A percentile compares a stretch with the other conserved stretches of the same genome.
phyloP scores from a whole-genome alignment of 2,888 invertebrate species.

The Lithophane leautieri region DNA sequence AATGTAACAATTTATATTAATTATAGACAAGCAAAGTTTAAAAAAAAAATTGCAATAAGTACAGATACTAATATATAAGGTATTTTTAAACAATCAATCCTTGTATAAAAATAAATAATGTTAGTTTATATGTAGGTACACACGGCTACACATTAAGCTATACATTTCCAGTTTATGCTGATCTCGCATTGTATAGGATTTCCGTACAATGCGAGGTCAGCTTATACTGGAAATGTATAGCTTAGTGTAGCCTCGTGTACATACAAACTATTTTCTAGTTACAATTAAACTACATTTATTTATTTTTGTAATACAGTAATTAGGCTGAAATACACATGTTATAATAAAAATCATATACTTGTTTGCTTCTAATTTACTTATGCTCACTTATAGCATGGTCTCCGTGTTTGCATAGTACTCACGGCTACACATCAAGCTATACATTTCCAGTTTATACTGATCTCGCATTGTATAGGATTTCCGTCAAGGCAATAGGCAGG shows the following conservation, averaged over 20 bases:
- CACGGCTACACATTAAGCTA: no score
- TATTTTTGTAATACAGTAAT: slow-evolving; percentile 23
- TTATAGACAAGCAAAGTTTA: slow-evolving; percentile 28
- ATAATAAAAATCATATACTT: background rate
- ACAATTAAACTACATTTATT: slow-evolving; percentile 37
- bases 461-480: no score
- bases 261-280: slow-evolving; percentile 1
- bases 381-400: background rate
- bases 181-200: no score
- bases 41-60: slow-evolving; percentile 33
- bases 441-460: no score
- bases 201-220: no score
- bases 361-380: slow-evolving; percentile 6
- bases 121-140: slow-evolving; percentile 23
- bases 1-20: slow-evolving; percentile 30
- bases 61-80: slow-evolving; percentile 30
- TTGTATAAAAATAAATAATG: slow-evolving; percentile 41
- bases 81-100: slow-evolving; percentile 17
- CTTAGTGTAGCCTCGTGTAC: no score
- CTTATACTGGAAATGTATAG: no score
- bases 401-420: background rate
- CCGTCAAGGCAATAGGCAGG: no score
- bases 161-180: no score
- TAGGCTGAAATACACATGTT: slow-evolving; percentile 31
- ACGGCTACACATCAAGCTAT: no score